These are phyloP conservation scores for Trachymyrmex cornetzi DNA, from an alignment of 1,140 invertebrate species.

Conservation along the genomic window DNA sequence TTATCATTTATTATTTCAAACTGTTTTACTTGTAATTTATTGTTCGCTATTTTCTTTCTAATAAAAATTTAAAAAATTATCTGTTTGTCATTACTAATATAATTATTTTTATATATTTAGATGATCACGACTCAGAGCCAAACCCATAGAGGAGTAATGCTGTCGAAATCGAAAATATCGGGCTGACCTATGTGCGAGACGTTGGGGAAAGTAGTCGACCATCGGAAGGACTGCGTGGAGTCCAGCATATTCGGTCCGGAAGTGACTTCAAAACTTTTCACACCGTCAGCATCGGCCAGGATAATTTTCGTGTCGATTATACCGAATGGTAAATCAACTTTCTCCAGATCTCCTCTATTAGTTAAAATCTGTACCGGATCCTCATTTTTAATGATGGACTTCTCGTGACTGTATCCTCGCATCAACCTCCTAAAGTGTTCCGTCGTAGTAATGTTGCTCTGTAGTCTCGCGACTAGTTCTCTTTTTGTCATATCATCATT, in stretches of 20 bases:
- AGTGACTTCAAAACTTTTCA: conserved; percentile 78
- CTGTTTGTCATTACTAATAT: conserved; percentile 18
- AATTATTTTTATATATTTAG: conserved; percentile 2
- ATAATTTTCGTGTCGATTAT: conserved; percentile 82
- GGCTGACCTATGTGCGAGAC: conserved; percentile 92
- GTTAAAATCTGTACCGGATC: conserved; percentile 68
- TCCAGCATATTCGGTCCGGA: conserved; percentile 77
- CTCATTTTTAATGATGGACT: neutral
- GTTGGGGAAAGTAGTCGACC: conserved; percentile 89
- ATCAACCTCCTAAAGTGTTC: conserved; percentile 87
- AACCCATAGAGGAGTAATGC: conserved; percentile 87
- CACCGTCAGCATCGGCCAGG: conserved; percentile 71
- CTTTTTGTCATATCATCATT: conserved; percentile 46
- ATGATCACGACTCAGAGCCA: conserved; percentile 82
- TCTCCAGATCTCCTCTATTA: conserved; percentile 80
- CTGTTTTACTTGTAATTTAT: neutral
- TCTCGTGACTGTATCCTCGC: conserved; percentile 86
- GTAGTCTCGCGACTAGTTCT: conserved; percentile 77
- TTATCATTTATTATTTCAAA: neutral
- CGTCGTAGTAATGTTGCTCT: conserved; percentile 85
- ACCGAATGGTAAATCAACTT: conserved; percentile 77
- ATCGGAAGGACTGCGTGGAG: conserved; percentile 89
- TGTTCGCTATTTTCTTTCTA: neutral
- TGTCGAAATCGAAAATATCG: conserved; percentile 91
- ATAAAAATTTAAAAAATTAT: neutral